Conservation (phyloP, 2,113 vertebrate species). For the Salminus brasiliensis region DNA sequence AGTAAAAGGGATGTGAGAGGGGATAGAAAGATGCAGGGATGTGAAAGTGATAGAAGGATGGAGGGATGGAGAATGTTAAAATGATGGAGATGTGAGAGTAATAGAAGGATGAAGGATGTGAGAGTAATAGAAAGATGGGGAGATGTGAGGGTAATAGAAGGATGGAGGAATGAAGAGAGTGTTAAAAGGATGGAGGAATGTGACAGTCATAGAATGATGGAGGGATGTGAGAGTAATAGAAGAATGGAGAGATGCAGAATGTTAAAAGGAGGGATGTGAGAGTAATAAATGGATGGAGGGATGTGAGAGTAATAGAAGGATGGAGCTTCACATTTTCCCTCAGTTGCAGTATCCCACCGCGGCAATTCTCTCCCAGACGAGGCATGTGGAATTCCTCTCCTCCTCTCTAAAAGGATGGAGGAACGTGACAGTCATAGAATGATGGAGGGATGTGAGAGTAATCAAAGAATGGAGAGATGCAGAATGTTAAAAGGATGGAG, state of each 20-base stretch:
- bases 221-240: not conserved
- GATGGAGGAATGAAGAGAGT: too few relatives aligned
- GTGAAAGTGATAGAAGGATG: too few relatives aligned
- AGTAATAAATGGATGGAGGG: not conserved
- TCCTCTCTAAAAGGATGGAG: conserved; percentile 57
- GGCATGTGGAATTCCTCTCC: conserved; percentile 65
- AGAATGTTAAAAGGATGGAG: not conserved
- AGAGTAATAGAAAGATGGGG: too few relatives aligned
- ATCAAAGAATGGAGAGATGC: not conserved
- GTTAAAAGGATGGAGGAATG: too few relatives aligned
- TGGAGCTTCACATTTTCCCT: conserved; percentile 7
- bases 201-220: not conserved
- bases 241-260: not conserved
- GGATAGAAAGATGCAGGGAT: too few relatives aligned
- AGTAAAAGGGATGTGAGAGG: too few relatives aligned
- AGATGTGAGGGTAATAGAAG: too few relatives aligned
- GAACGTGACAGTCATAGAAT: not conserved
- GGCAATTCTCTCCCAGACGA: conserved; percentile 37
- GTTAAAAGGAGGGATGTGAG: not conserved
- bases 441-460: conserved; percentile 20
- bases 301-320: too few relatives aligned
- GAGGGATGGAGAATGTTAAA: too few relatives aligned
- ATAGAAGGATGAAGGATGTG: too few relatives aligned
- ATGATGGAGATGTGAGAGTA: too few relatives aligned
- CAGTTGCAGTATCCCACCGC: conserved; percentile 21